Evolutionary conservation across 1,140 invertebrate genomes (phyloP).

Genomic region (Cherax destructor): DNA sequence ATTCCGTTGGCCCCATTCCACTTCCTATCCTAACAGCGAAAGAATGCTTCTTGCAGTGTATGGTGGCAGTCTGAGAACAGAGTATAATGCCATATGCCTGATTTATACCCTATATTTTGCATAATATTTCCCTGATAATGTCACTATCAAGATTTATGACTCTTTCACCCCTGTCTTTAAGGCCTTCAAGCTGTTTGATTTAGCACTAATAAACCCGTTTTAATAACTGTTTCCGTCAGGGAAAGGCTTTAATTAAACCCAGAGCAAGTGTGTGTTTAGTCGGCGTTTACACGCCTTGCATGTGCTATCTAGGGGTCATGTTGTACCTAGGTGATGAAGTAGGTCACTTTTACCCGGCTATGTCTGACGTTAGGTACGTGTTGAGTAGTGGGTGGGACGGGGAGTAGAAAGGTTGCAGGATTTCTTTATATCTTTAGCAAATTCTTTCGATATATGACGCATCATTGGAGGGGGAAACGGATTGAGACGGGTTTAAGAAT

Average conservation of each 20-base stretch:
- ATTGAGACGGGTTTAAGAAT: too few relatives aligned
- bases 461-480: too few relatives aligned
- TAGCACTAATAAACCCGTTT: slow-evolving; percentile 21
- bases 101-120: background rate
- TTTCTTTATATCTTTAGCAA: too few relatives aligned
- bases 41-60: too few relatives aligned
- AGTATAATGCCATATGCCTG: background rate
- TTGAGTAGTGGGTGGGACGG: background rate
- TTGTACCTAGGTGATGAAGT: too few relatives aligned
- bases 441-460: too few relatives aligned
- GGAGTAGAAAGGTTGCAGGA: too few relatives aligned
- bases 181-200: slow-evolving; percentile 7
- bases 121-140: background rate
- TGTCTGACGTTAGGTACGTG: background rate
- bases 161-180: background rate
- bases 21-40: too few relatives aligned
- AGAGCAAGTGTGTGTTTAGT: slow-evolving; percentile 25
- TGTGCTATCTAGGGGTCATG: too few relatives aligned
- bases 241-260: slow-evolving; percentile 12
- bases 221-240: slow-evolving; percentile 32
- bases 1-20: too few relatives aligned
- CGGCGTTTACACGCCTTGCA: background rate
- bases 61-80: background rate
- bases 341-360: background rate
- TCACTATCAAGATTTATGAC: background rate